Conservation (phyloP, 1,140 invertebrate genomes). For the Bombus picipes region DNA sequence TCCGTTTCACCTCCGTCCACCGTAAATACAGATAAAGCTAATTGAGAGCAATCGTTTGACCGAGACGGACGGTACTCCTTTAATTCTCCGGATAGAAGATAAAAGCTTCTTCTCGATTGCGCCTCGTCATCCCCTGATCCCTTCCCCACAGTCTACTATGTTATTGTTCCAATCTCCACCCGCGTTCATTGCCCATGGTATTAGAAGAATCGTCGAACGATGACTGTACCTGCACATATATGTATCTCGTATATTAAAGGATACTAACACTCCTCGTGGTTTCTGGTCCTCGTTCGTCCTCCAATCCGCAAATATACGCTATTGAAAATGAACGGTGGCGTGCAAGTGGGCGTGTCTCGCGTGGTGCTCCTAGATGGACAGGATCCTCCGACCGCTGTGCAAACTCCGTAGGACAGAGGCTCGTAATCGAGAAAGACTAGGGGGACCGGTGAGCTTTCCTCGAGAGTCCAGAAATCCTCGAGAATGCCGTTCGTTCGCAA, state of each 20-base stretch:
- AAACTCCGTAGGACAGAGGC: conserved; percentile 60
- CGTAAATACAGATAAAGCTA: conserved; percentile 72
- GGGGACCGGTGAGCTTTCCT: not conserved
- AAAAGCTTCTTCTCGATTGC: conserved; percentile 38
- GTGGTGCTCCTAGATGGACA: conserved; percentile 55
- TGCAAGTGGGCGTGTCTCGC: conserved; percentile 31
- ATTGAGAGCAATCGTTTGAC: conserved; percentile 66
- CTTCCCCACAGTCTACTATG: not conserved
- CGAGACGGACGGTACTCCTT: conserved; percentile 17
- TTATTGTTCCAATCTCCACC: conserved; percentile 20
- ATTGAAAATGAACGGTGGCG: conserved; percentile 56
- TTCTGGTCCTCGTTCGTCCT: not conserved
- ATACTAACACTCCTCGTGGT: not conserved
- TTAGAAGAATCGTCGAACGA: conserved; percentile 5
- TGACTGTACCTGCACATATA: not conserved
- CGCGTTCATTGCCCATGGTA: conserved; percentile 12
- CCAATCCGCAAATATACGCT: conserved; percentile 50
- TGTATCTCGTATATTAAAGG: not conserved
- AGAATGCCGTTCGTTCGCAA: conserved; percentile 55
- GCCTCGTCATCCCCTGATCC: conserved; percentile 25
- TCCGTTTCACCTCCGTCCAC: conserved; percentile 21
- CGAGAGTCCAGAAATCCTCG: conserved; percentile 50
- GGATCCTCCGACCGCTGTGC: conserved; percentile 58
- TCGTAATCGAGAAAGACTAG: conserved; percentile 64
- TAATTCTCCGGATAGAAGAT: conserved; percentile 44